Evolutionary conservation across 2,888 invertebrate genomes (phyloP).

Genomic region (Agonopterix alstromeriana): DNA sequence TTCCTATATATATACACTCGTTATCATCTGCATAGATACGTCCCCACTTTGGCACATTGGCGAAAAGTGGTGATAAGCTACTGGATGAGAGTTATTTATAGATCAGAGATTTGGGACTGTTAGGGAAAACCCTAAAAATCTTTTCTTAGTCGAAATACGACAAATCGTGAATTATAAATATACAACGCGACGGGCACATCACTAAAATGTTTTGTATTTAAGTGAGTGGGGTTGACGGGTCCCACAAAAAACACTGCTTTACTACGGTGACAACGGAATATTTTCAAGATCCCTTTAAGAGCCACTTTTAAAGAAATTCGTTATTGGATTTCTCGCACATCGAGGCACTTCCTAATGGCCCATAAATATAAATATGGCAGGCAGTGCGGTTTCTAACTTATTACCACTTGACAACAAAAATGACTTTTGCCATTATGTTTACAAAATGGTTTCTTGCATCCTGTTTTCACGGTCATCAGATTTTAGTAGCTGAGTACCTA

Average conservation of each 20-base stretch:
- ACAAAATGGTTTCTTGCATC: too few relatives aligned
- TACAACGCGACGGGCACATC: slow-evolving; percentile 15
- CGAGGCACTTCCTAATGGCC: slow-evolving; percentile 41
- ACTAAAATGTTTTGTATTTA: slow-evolving; percentile 28
- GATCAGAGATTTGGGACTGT: too few relatives aligned
- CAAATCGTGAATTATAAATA: too few relatives aligned
- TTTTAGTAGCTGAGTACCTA: too few relatives aligned
- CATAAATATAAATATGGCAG: slow-evolving; percentile 38
- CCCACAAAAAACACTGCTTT: slow-evolving; percentile 54
- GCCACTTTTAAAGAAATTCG: slow-evolving; percentile 47
- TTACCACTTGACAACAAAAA: slow-evolving; percentile 44
- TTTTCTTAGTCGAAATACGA: too few relatives aligned
- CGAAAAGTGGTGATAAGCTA: too few relatives aligned
- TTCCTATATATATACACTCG: too few relatives aligned
- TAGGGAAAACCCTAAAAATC: too few relatives aligned
- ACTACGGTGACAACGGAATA: slow-evolving; percentile 58
- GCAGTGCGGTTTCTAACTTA: slow-evolving; percentile 40
- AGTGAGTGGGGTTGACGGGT: slow-evolving; percentile 34
- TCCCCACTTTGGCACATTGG: too few relatives aligned
- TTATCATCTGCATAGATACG: too few relatives aligned
- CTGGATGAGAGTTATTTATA: too few relatives aligned
- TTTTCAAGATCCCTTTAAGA: slow-evolving; percentile 45
- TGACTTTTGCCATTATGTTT: slow-evolving; percentile 13
- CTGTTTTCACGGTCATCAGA: too few relatives aligned
- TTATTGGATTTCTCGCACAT: slow-evolving; percentile 58